Evolutionary conservation across 2,113 vertebrate genomes (phyloP), one percentile per base, ranked within the genome.

Genomic region (Halcyon malimbica): DNA sequence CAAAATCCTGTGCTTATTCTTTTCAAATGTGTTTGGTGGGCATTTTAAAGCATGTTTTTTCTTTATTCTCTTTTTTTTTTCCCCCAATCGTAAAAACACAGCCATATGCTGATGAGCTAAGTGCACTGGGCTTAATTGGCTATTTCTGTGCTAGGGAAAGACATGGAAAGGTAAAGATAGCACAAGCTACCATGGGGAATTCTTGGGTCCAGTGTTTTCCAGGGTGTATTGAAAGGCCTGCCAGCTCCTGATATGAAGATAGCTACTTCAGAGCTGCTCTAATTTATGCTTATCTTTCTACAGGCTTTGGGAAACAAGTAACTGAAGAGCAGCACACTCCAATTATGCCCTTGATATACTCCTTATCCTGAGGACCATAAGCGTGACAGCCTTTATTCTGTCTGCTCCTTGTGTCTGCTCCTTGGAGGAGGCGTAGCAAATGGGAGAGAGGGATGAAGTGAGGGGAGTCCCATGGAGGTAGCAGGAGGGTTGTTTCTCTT

Each of bases 241-340:
- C 39, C 79, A 90, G 83, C 42, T 56, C 29, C 76, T 95, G 88
- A 81, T 96, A 94, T 2, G 74, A 81, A 94, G 96, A 94, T 94
- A 94, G 76, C 51, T 89, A 42, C 90, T 90, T 89, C 73, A 94
- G 80, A 86, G 65, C 73, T 84, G 69, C 77, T 92, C 6, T 93
- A 69, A 93, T 96, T 96, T 95, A 91, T 87, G 90, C 86, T 95
- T 94, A 89, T 93, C 83, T 95, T 96, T 78, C 62, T 85, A n/a
- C 23, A 84, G 77, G 70, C 94, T 94, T 93, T 85, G 77, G 42
- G 71, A 96, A 94, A 68, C 86, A 92, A 90, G 48, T 88, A 92
- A 60, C 48, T 91, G 74, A 74, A 91, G 53, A 94, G 50, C 48
- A 82, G 70, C 74, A 82, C 20, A 10, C 80, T 96, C 56, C 80